These are phyloP conservation scores for Xiphydria camelus DNA, from an alignment of 2,888 invertebrate species.

Conservation along the genomic window DNA sequence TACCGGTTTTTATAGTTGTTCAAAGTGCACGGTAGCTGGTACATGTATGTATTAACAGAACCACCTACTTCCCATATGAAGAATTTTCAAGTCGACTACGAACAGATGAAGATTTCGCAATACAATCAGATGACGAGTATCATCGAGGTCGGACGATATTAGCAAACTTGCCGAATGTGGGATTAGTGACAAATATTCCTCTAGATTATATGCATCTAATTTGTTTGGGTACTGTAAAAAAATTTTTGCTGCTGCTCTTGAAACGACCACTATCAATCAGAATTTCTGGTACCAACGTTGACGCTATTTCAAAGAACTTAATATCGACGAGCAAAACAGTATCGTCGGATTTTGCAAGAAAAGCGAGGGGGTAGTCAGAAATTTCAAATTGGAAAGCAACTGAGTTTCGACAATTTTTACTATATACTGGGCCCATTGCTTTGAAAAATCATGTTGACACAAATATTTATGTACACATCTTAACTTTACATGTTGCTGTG, in stretches of 20 bases:
- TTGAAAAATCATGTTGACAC: too few relatives aligned
- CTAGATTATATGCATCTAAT: slow-evolving; percentile 39
- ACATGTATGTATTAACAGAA: slow-evolving; percentile 11
- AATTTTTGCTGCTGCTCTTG: slow-evolving; percentile 34
- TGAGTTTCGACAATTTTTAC: too few relatives aligned
- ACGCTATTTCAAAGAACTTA: too few relatives aligned
- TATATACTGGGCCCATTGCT: too few relatives aligned
- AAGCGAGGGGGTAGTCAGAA: too few relatives aligned
- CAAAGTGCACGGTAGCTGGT: slow-evolving; percentile 23
- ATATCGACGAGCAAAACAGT: slow-evolving; percentile 6
- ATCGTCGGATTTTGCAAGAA: slow-evolving; percentile 32
- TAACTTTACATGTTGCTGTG: too few relatives aligned
- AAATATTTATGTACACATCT: too few relatives aligned
- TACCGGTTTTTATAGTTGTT: slow-evolving; percentile 23
- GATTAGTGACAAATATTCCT: slow-evolving; percentile 31
- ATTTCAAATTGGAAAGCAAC: too few relatives aligned
- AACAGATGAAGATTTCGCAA: slow-evolving; percentile 20
- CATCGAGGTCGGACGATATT: slow-evolving; percentile 22
- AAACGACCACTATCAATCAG: slow-evolving; percentile 19
- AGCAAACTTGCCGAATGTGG: slow-evolving; percentile 34
- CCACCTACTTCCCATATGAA: slow-evolving; percentile 17
- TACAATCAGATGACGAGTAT: slow-evolving; percentile 9
- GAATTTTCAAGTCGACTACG: slow-evolving; percentile 5
- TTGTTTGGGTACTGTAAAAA: slow-evolving; percentile 38
- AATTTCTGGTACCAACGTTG: slow-evolving; percentile 1